A percentile compares a stretch with the other conserved stretches of the same genome.
These are phyloP conservation scores for Erythrocebus patas DNA, from an alignment of 2,113 vertebrate species.

Conservation along the genomic window DNA sequence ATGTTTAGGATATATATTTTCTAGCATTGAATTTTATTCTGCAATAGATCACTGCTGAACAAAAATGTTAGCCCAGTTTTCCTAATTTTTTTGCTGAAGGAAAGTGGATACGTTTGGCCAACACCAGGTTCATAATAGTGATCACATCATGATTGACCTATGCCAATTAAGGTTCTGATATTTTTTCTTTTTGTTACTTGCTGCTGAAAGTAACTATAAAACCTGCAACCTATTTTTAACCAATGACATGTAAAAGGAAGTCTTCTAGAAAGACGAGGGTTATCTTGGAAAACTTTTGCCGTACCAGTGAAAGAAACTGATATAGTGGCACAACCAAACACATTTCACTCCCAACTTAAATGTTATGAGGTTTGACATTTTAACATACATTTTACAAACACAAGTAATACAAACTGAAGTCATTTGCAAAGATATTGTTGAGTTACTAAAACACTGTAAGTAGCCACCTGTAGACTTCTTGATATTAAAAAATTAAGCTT, in stretches of 20 bases:
- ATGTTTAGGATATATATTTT: not conserved
- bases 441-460: not conserved
- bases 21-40: not conserved
- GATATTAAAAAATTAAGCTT: not conserved
- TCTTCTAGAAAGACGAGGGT: not conserved
- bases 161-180: not conserved
- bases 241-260: not conserved
- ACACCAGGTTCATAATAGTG: not conserved
- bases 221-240: not conserved
- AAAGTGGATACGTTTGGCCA: not conserved
- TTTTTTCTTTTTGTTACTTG: not conserved
- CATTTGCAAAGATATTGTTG: not conserved
- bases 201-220: not conserved
- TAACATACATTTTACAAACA: not conserved
- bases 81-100: not conserved
- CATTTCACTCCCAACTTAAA: not conserved
- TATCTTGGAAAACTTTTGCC: not conserved
- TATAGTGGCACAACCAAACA: not conserved
- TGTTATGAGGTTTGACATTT: not conserved
- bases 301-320: not conserved
- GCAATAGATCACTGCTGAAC: not conserved
- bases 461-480: not conserved
- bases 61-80: not conserved
- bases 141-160: not conserved
- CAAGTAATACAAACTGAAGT: not conserved